Conservation (phyloP, 2,888 invertebrate species). For the Sthenelais limicola region DNA sequence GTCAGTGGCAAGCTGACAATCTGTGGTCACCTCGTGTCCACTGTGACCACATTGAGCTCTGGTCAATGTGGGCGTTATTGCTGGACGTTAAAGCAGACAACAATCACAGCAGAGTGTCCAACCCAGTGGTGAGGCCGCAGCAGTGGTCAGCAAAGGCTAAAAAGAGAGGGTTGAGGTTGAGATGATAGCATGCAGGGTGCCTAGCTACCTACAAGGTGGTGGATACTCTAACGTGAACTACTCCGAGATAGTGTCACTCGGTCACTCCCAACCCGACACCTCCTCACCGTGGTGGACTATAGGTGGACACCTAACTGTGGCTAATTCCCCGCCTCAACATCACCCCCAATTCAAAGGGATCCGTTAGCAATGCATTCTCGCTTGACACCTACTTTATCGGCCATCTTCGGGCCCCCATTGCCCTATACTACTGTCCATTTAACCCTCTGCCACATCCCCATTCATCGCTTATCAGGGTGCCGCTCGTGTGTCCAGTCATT, state of each 20-base stretch:
- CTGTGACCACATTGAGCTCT: slow-evolving; percentile 1
- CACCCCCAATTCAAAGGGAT: slow-evolving; percentile 6
- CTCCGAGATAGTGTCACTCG: slow-evolving; percentile 9
- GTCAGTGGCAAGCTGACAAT: slow-evolving; percentile 24
- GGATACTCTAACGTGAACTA: slow-evolving; percentile 20
- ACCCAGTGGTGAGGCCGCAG: background rate
- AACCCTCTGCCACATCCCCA: background rate
- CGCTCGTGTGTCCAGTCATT: slow-evolving; percentile 23
- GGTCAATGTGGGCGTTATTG: slow-evolving; percentile 12
- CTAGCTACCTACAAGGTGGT: slow-evolving; percentile 11
- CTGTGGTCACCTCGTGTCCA: slow-evolving; percentile 4
- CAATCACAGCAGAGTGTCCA: slow-evolving; percentile 3
- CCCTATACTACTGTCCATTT: background rate
- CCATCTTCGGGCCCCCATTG: background rate
- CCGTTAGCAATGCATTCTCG: slow-evolving; percentile 15
- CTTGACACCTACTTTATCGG: slow-evolving; percentile 29
- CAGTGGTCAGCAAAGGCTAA: too few species aligned
- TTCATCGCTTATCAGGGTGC: slow-evolving; percentile 23
- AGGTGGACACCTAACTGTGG: background rate
- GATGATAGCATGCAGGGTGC: background rate
- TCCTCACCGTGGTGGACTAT: background rate
- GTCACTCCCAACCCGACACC: slow-evolving; percentile 29
- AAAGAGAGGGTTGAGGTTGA: too few species aligned
- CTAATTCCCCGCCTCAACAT: slow-evolving; percentile 25
- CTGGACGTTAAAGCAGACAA: slow-evolving; percentile 6